Percentiles rank a stretch among this genome's conserved stretches.
Evolutionary conservation across 2,113 vertebrate species (phyloP).

Genomic region (Odobenus rosmarus): DNA sequence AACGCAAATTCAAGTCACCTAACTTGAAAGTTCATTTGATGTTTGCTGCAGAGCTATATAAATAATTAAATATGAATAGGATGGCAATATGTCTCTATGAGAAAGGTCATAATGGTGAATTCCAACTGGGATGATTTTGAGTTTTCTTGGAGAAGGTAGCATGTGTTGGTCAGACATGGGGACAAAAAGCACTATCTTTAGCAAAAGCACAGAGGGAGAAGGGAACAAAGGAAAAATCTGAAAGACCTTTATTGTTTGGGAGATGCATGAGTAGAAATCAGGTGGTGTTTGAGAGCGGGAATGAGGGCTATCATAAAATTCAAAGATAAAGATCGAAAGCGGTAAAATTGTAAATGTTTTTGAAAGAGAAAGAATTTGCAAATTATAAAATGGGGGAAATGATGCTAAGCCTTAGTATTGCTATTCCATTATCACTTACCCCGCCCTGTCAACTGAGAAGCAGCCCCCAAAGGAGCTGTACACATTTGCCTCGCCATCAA

Average conservation of each 20-base stretch:
- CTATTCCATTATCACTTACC: background rate
- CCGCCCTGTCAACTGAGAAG: background rate
- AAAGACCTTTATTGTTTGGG: background rate
- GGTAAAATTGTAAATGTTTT: background rate
- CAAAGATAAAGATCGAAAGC: background rate
- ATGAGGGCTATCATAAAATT: background rate
- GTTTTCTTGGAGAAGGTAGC: background rate
- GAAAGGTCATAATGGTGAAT: background rate
- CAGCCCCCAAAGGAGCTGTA: background rate
- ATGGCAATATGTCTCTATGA: background rate
- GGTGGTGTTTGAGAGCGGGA: background rate
- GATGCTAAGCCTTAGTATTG: background rate
- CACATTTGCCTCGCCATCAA: background rate
- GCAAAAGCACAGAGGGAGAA: background rate
- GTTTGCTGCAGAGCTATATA: background rate
- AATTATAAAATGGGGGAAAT: background rate
- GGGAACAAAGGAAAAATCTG: background rate
- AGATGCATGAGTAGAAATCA: background rate
- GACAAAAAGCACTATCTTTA: background rate
- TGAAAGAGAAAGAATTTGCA: background rate
- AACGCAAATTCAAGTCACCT: background rate
- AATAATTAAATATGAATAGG: background rate
- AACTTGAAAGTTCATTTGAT: background rate
- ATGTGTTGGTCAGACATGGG: background rate
- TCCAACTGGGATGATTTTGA: background rate